These are phyloP conservation scores for Galbula dea DNA, from an alignment of 2,113 vertebrate genomes.

Conservation along the genomic window DNA sequence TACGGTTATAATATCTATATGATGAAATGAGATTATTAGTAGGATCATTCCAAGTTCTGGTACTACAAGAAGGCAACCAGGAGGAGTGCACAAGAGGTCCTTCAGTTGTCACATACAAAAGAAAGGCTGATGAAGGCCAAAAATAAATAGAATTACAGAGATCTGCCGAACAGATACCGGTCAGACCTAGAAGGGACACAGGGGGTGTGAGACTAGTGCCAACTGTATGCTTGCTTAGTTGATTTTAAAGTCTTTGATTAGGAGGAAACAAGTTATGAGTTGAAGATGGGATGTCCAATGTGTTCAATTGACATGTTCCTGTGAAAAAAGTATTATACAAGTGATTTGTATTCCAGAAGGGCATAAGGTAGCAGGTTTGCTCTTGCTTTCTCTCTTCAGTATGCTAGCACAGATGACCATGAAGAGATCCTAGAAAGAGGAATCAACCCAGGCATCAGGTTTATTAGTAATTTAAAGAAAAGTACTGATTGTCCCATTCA, in stretches of 20 bases:
- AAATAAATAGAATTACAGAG: not conserved
- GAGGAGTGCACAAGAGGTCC: not conserved
- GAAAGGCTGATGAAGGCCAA: not conserved
- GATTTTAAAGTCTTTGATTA: not conserved
- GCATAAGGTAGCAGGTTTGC: not conserved
- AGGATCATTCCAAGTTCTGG: not conserved
- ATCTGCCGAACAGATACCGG: not conserved
- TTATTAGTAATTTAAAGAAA: not conserved
- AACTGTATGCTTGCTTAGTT: not conserved
- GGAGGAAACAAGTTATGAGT: not conserved
- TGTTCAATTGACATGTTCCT: not conserved
- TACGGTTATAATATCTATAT: not conserved
- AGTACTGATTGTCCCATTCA: not conserved
- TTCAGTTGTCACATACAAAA: not conserved
- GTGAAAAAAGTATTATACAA: not conserved
- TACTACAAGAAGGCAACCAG: not conserved
- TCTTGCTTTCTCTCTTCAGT: not conserved
- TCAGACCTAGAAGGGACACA: not conserved
- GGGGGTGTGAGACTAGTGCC: not conserved
- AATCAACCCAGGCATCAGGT: not conserved
- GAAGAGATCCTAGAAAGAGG: not conserved
- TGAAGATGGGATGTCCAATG: not conserved
- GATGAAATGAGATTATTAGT: not conserved
- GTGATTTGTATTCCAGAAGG: not conserved
- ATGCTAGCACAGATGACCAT: not conserved